Evolutionary conservation across 2,888 invertebrate genomes (phyloP), one percentile per base, ranked within the genome.

Genomic region (Fissipunctia ypsillon): DNA sequence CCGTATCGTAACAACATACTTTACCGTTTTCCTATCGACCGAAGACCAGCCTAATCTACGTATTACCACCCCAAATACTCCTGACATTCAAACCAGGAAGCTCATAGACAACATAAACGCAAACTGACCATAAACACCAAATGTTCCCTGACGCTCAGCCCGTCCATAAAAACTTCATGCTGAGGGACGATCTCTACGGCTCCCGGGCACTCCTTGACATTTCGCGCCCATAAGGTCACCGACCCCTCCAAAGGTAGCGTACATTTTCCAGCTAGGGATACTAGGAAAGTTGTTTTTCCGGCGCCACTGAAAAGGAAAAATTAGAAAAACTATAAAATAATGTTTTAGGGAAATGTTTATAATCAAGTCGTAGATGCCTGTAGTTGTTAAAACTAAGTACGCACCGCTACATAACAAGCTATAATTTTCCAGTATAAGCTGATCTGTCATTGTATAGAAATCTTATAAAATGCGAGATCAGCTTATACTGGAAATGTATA

Each of bases 101-200:
- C n/a, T 52, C 12, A 61, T 28, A 54, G 31, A 69, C 57, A 67
- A 14, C 16, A 83, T 64, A 83, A 75, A 83, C 54, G 60, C 1
- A 59, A 71, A 89, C 93, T 91, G 76, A 97, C 98, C 97, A 97
- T 97, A 91, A 98, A 97, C 69, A 96, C 90, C 81, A 98, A 96
- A 90, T 97, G 97, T 89, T 98, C 98, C 84, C 93, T 92, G n/a
- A 97, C 97, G 25, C 97, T 97, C 54, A 98, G 92, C 1, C 95
- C 95, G 7, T 97, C 96, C 85, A 97, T 96, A 84, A 97, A 97
- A 31, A 97, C 94, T 87, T 98, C 97, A 72, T 97, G 96, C 88
- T 98, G 98, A 10, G 97, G 97, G 2, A 98, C 96, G 63, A 97
- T 91, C 76, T 96, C 96, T 7, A 93, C 90, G 2, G 97, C 71